phyloP scores from a whole-genome alignment of 2,888 invertebrate species.

The Spisula solida region DNA sequence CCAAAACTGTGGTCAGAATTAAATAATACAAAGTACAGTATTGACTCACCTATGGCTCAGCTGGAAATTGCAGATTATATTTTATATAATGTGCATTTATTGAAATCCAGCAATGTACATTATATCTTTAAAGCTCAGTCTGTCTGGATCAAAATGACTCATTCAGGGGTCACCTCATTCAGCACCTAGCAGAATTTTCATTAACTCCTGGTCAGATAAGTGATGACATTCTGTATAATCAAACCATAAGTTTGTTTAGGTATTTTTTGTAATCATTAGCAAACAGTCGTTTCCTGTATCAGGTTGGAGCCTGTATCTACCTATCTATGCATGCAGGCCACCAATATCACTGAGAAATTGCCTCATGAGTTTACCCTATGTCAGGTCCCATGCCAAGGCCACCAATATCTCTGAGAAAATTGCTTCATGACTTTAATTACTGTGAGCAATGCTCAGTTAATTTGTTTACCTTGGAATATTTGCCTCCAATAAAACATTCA shows the following conservation, averaged over 20 bases:
- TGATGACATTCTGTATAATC: not conserved
- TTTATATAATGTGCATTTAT: not conserved
- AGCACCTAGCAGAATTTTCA: not conserved
- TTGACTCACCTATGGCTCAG: too few relatives aligned
- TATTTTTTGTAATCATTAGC: not conserved
- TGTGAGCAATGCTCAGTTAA: not conserved
- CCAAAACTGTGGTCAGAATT: too few relatives aligned
- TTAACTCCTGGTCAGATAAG: not conserved
- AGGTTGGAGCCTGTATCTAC: not conserved
- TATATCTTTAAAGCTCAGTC: not conserved
- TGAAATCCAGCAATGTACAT: not conserved
- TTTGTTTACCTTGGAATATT: conserved; percentile 26
- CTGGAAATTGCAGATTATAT: not conserved
- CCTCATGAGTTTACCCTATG: too few relatives aligned
- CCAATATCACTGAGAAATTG: not conserved
- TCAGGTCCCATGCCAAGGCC: not conserved
- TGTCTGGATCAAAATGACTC: not conserved
- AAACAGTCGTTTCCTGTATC: not conserved
- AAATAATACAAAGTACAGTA: too few relatives aligned
- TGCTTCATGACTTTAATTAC: not conserved
- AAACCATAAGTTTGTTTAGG: not conserved
- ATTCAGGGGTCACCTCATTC: not conserved
- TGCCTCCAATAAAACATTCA: conserved; percentile 23
- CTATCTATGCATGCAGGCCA: not conserved
- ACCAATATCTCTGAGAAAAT: not conserved